Conservation (phyloP, 2,888 invertebrate genomes). For the Erebia palarica region DNA sequence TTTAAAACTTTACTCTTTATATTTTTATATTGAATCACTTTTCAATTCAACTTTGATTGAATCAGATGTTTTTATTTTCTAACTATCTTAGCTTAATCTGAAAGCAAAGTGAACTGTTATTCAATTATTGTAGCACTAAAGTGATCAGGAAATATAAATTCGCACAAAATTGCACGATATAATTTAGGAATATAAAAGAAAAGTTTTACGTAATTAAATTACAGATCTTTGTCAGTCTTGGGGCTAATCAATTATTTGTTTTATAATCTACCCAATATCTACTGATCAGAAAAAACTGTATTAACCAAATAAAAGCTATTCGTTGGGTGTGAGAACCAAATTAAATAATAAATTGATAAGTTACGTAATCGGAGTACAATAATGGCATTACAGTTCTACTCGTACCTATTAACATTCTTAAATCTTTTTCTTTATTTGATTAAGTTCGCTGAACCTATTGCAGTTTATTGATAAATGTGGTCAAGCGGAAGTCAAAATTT, state of each 20-base stretch:
- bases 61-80: constrained; percentile 1
- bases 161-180: constrained; percentile 19
- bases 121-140: constrained; percentile 10
- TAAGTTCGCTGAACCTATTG: constrained; percentile 3
- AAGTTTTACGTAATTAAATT: constrained; percentile 20
- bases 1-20: no score
- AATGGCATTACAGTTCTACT: constrained; percentile 10
- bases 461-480: neutral
- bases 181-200: constrained; percentile 27
- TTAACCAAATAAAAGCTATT: constrained; percentile 13
- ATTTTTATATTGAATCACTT: neutral
- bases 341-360: constrained; percentile 22
- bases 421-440: constrained; percentile 8
- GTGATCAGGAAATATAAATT: constrained; percentile 23
- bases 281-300: neutral
- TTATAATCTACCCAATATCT: neutral
- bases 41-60: neutral
- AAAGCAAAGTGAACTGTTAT: constrained; percentile 15
- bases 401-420: constrained; percentile 9
- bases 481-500: constrained; percentile 1
- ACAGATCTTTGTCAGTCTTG: constrained; percentile 20
- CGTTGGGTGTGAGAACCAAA: constrained; percentile 18
- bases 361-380: constrained; percentile 18
- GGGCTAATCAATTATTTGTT: constrained; percentile 21
- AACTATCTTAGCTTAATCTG: constrained; percentile 11